Percentiles rank a stretch among this genome's conserved stretches.
These are phyloP conservation scores for Calypte anna DNA, from an alignment of 2,113 vertebrate species.

Conservation along the genomic window DNA sequence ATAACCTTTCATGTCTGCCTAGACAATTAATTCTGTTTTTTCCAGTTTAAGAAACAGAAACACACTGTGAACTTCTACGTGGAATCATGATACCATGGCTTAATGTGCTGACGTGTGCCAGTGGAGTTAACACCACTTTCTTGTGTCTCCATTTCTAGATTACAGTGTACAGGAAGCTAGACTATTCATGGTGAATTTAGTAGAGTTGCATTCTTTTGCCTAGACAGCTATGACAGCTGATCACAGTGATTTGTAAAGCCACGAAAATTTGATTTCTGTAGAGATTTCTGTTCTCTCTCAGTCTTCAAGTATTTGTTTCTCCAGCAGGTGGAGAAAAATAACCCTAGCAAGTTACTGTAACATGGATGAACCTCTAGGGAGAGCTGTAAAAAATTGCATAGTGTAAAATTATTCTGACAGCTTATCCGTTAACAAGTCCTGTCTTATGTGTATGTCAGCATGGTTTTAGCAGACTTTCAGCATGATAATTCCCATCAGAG, in stretches of 20 bases:
- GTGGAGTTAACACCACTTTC: background rate
- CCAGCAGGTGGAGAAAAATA: background rate
- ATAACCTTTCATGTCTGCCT: background rate
- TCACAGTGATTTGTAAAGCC: background rate
- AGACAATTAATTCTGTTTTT: background rate
- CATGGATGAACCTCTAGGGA: background rate
- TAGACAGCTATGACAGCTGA: background rate
- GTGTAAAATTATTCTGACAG: background rate
- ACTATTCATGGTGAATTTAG: background rate
- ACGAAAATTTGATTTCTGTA: background rate
- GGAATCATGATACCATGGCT: background rate
- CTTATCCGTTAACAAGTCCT: background rate
- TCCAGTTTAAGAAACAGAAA: background rate
- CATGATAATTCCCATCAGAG: background rate
- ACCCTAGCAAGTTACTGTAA: background rate
- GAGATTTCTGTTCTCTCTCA: background rate
- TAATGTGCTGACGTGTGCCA: background rate
- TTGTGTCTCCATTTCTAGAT: background rate
- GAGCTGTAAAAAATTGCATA: background rate
- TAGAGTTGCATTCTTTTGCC: background rate
- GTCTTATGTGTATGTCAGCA: background rate
- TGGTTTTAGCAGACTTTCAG: background rate
- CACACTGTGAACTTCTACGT: background rate
- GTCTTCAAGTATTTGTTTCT: background rate
- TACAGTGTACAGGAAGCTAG: background rate